These are phyloP conservation scores for Trogon surrucura DNA, from an alignment of 2,113 vertebrate species.

Conservation along the genomic window DNA sequence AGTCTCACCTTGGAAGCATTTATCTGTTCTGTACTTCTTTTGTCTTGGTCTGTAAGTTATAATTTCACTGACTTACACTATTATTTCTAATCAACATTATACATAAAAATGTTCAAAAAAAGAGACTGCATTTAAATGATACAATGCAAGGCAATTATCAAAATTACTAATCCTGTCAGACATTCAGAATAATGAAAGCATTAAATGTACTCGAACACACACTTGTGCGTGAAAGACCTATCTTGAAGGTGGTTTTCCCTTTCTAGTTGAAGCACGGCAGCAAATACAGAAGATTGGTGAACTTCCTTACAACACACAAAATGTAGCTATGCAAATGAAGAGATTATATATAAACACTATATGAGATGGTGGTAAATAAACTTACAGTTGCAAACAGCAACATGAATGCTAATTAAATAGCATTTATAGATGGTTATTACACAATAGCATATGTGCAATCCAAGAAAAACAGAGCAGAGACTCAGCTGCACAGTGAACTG, in stretches of 20 bases:
- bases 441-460: background rate
- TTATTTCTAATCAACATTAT: background rate
- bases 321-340: background rate
- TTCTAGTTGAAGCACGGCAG: background rate
- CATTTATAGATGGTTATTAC: background rate
- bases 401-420: background rate
- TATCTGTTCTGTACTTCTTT: background rate
- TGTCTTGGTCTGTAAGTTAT: background rate
- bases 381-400: background rate
- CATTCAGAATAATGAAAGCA: background rate
- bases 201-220: background rate
- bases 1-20: background rate
- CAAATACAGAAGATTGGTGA: background rate
- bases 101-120: background rate
- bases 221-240: background rate
- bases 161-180: background rate
- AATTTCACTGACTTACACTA: background rate
- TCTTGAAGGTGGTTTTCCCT: background rate
- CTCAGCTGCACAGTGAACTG: rapidly evolving
- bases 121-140: background rate
- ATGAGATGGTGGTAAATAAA: background rate
- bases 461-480: background rate
- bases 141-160: background rate
- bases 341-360: background rate
- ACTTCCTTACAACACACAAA: background rate